phyloP scores from a whole-genome alignment of 2,888 invertebrate species.

The Leucophenga montana region DNA sequence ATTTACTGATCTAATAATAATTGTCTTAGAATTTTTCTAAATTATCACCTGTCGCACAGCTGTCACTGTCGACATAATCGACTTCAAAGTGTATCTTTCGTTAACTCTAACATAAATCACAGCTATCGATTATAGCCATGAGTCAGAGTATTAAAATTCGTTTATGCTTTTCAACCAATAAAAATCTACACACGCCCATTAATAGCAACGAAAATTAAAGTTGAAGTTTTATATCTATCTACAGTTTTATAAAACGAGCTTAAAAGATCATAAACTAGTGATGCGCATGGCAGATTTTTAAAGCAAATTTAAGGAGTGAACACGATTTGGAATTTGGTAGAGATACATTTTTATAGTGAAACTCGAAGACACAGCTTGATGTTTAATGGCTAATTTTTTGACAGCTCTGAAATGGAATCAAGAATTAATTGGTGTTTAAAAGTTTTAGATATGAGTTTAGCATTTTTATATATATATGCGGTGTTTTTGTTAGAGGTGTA shows the following conservation, averaged over 20 bases:
- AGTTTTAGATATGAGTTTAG: slow-evolving; percentile 40
- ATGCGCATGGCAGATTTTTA: neutral
- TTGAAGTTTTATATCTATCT: slow-evolving; percentile 46
- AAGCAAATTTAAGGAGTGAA: too few species aligned
- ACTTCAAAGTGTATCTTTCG: too few species aligned
- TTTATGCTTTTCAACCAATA: slow-evolving; percentile 22
- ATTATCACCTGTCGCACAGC: too few species aligned
- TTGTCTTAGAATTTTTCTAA: too few species aligned
- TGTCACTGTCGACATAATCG: too few species aligned
- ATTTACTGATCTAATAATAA: too few species aligned
- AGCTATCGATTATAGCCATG: too few species aligned
- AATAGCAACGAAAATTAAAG: slow-evolving; percentile 49
- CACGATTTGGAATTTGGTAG: slow-evolving; percentile 31
- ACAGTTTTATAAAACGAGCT: slow-evolving; percentile 57
- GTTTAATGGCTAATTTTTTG: slow-evolving; percentile 38
- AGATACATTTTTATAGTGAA: slow-evolving; percentile 8
- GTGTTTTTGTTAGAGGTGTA: too few species aligned
- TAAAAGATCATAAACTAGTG: slow-evolving; percentile 57
- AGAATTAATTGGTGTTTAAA: slow-evolving; percentile 61
- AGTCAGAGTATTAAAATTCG: too few species aligned
- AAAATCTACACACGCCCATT: slow-evolving; percentile 51
- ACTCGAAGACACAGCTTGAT: too few species aligned
- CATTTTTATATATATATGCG: neutral
- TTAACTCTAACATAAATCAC: too few species aligned
- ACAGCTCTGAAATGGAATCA: slow-evolving; percentile 47